Evolutionary conservation across 2,888 invertebrate species (phyloP), one percentile per base, ranked within the genome.

Genomic region (Meteorus colon): DNA sequence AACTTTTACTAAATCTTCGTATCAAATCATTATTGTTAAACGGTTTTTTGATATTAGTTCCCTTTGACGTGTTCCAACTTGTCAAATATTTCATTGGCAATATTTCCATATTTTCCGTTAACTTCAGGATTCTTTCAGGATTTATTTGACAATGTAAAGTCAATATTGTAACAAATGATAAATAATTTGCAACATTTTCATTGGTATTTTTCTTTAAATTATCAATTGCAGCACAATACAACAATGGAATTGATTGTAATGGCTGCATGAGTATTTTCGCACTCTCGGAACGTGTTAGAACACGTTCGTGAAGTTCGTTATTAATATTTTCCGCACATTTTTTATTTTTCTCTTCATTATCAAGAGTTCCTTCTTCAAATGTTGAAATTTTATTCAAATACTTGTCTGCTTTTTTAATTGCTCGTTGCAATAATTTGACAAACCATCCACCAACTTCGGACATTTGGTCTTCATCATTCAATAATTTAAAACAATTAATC

Each of bases 111-210:
- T 90, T 90, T 81, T 91, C 91, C n/a, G 90, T 89, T 63, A 93
- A 85, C 45, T 90, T 85, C 79, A 91, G 90, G 2, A 93, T 91
- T 73, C 91, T 82, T 68, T 90, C 90, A 0, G 92, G 91, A 1
- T 91, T 90, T 78, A 91, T 92, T 88, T 93, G 94, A 74, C 90
- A 90, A 84, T 94, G 93, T 34, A 94, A 90, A 80, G 93, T 90
- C 87, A 93, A 92, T n/a, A 91, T 84, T 12, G 91, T 78, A 55
- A 91, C 90, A 48, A 82, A 81, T 19, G 84, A 83, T 60, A 88
- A 41, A 71, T 85, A 86, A 45, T 76, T 73, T 59, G 77, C 60
- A 63, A 81, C 63, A 45, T 62, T 73, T 60, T 81, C 67, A 51
- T 78, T 74, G 14, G 80, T 81, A 8, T 89, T 88, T 71, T 87